Conservation (phyloP, 2,888 invertebrate species). For the Matsumyia berberina region DNA sequence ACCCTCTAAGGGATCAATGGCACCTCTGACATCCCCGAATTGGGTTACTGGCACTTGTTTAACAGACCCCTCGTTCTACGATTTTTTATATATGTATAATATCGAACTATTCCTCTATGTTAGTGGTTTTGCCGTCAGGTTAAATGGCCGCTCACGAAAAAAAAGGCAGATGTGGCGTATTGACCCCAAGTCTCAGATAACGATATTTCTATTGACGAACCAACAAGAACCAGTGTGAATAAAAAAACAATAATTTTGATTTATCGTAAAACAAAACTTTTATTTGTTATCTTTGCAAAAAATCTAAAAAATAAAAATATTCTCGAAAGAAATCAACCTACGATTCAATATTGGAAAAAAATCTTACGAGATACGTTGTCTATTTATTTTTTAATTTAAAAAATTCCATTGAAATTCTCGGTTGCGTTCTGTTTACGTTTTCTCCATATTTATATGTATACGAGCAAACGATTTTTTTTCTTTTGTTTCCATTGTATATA, state of each 20-base stretch:
- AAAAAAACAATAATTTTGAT: constrained; percentile 5
- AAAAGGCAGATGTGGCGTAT: too few species aligned
- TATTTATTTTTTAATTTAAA: constrained; percentile 34
- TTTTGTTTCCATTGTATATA: constrained; percentile 33
- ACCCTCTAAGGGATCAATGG: too few species aligned
- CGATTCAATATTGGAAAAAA: constrained; percentile 38
- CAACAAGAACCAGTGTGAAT: too few species aligned
- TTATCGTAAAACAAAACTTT: constrained; percentile 49
- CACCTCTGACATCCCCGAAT: too few species aligned
- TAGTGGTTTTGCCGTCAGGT: too few species aligned
- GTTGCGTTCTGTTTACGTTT: constrained; percentile 21
- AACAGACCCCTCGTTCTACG: too few species aligned
- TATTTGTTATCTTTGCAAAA: constrained; percentile 39
- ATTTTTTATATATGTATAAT: too few species aligned
- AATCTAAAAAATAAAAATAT: constrained; percentile 42
- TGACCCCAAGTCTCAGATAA: too few species aligned
- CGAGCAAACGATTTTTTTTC: constrained; percentile 37
- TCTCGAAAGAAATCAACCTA: constrained; percentile 38
- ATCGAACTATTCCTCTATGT: too few species aligned
- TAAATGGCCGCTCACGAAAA: too few species aligned
- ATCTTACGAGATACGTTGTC: constrained; percentile 40
- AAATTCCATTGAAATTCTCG: constrained; percentile 40
- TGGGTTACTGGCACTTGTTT: too few species aligned
- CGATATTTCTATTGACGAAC: too few species aligned
- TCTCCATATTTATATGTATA: constrained; percentile 17